A percentile compares a stretch with the other conserved stretches of the same genome.
These are phyloP conservation scores for Himalopsyche japonica DNA, from an alignment of 2,888 invertebrate species.

Conservation along the genomic window DNA sequence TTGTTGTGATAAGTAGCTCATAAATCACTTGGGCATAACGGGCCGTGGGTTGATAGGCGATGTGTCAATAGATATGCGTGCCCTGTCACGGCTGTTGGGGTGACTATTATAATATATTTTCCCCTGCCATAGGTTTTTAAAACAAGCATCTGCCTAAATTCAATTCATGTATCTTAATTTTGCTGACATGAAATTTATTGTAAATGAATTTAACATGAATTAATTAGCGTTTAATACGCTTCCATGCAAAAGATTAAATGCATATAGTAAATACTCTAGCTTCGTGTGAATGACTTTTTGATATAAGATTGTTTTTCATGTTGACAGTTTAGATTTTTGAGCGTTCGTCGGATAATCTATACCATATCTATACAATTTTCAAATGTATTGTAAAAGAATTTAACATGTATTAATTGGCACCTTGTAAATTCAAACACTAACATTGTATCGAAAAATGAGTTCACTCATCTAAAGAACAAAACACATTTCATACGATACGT, in stretches of 20 bases:
- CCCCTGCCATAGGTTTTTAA: not conserved
- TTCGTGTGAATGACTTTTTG: too few species aligned
- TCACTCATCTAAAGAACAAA: too few species aligned
- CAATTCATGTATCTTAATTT: not conserved
- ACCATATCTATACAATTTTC: too few species aligned
- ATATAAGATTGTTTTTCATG: too few species aligned
- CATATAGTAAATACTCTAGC: too few species aligned
- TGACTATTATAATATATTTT: not conserved
- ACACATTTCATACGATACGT: too few species aligned
- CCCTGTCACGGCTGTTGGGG: not conserved
- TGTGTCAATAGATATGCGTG: slow-evolving; percentile 22
- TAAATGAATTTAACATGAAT: not conserved
- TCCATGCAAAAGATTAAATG: not conserved
- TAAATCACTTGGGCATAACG: slow-evolving; percentile 31
- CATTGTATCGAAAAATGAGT: too few species aligned
- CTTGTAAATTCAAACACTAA: too few species aligned
- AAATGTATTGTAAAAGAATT: too few species aligned
- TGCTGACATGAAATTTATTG: not conserved
- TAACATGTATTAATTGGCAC: too few species aligned
- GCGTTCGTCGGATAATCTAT: too few species aligned
- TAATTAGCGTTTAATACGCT: not conserved
- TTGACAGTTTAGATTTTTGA: too few species aligned
- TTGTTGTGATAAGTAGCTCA: slow-evolving; percentile 31
- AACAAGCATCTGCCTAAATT: not conserved
- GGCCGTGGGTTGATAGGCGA: slow-evolving; percentile 22